Evolutionary conservation across 2,113 vertebrate species (phyloP), one percentile per base, ranked within the genome.

Genomic region (Axis porcinus): DNA sequence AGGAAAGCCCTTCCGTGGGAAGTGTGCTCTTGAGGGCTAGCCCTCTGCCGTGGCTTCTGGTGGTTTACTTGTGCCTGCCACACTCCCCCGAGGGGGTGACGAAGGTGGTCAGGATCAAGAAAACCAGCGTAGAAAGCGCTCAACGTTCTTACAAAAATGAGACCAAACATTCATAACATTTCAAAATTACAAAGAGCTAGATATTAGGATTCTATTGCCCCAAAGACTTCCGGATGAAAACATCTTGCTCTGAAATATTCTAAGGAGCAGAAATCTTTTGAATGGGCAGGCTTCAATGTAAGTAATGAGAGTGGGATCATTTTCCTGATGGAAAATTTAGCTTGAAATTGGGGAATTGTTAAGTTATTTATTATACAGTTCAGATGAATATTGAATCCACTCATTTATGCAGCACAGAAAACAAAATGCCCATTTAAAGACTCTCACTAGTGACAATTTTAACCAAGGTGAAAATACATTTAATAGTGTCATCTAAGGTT

Each of bases 271-370:
- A 33, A 50, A 93, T 94, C 52, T 93, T 98, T 96, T 98, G 67
- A 98, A 96, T 19, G 92, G 83, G 21, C 43, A 96, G 91, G 84
- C n/a, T 94, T 98, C 50, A 88, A 93, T 62, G 58, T 76, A 96
- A 98, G 89, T 86, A 87, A 54, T 43, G 25, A 97, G 7, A 19
- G 89, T 54, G 0, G 2, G 57, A 79, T 96, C 86, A 93, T 96
- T 95, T 70, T 54, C 85, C 84, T 92, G 94, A 19, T 45, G 93
- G 91, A 94, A 95, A 74, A 86, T 58, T 92, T 89, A 67, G 76
- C 67, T 97, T 93, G 33, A 87, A 86, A 97, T 95, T 0, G 0
- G n/a, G 47, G 94, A 96, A 74, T 89, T 95, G 81, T 94, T 96
- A 97, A 95, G 94, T 92, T 93, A 95, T 94, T 93, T 93, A 94